phyloP scores from a whole-genome alignment of 1,140 invertebrate species.

The Conopomorpha cramerella region DNA sequence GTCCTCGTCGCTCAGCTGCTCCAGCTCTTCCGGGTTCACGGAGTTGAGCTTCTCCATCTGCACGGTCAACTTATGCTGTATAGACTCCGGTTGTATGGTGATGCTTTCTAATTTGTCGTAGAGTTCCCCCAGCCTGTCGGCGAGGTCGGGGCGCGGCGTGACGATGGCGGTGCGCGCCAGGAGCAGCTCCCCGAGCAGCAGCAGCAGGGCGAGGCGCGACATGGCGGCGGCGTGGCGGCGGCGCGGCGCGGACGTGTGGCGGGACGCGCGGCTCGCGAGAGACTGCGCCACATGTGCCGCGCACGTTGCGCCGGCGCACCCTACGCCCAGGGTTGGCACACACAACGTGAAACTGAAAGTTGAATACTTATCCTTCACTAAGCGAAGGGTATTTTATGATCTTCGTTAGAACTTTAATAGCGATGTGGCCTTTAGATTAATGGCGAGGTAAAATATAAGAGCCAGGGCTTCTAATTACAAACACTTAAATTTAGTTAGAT shows the following conservation, averaged over 20 bases:
- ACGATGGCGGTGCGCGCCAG: conserved; percentile 22
- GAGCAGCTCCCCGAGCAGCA: conserved; percentile 17
- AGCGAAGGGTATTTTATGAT: no score
- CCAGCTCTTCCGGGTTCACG: conserved; percentile 15
- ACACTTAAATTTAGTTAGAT: no score
- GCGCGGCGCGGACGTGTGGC: not conserved
- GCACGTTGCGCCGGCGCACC: conserved; percentile 6
- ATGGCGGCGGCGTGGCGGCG: conserved; percentile 19
- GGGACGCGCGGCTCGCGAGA: not conserved
- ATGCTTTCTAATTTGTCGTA: conserved; percentile 35
- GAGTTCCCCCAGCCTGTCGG: conserved; percentile 24
- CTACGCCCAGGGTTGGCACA: no score
- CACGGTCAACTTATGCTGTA: conserved; percentile 17
- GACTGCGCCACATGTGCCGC: no score
- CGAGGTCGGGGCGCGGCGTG: conserved; percentile 25
- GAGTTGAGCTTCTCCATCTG: conserved; percentile 33
- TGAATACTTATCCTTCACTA: no score
- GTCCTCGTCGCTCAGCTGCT: conserved; percentile 22
- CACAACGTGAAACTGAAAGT: no score
- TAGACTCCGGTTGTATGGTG: conserved; percentile 11
- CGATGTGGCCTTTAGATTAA: no score
- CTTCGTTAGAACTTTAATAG: no score
- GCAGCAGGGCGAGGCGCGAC: conserved; percentile 22
- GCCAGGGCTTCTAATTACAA: no score
- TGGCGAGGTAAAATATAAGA: no score